Percentiles rank a stretch among this genome's conserved stretches.
These are phyloP conservation scores for Centruroides sculpturatus DNA, from an alignment of 1,140 invertebrate species.

Conservation along the genomic window DNA sequence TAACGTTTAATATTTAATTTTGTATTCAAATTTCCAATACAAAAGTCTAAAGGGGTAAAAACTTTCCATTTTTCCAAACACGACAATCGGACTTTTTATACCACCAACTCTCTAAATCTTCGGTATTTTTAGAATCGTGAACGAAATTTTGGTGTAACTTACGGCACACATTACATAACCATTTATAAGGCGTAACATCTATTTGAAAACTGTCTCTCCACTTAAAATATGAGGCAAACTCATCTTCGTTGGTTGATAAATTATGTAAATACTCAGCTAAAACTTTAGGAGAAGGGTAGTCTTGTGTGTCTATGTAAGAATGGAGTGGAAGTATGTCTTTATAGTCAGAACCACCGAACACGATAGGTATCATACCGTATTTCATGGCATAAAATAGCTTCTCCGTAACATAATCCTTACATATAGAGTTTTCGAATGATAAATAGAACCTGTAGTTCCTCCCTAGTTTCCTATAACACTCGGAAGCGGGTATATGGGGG, in stretches of 20 bases:
- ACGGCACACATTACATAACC: slow-evolving; percentile 21
- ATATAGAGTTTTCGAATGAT: slow-evolving; percentile 28
- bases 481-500: slow-evolving; percentile 10
- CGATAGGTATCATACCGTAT: slow-evolving; percentile 14
- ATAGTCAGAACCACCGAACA: slow-evolving; percentile 20
- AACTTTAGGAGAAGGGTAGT: slow-evolving; percentile 22
- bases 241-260: not conserved
- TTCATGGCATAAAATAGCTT: slow-evolving; percentile 16
- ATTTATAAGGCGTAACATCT: slow-evolving; percentile 8
- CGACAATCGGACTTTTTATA: too few relatives aligned
- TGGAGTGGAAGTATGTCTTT: slow-evolving; percentile 21
- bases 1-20: too few relatives aligned
- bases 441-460: slow-evolving; percentile 27
- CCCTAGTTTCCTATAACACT: slow-evolving; percentile 17
- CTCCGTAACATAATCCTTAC: slow-evolving; percentile 29
- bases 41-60: too few relatives aligned
- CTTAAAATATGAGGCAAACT: slow-evolving; percentile 19
- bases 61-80: too few relatives aligned
- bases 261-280: slow-evolving; percentile 11
- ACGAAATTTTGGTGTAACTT: not conserved
- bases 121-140: too few relatives aligned
- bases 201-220: slow-evolving; percentile 20
- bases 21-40: too few relatives aligned
- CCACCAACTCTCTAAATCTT: too few relatives aligned
- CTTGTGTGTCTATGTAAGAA: slow-evolving; percentile 28